Evolutionary conservation across 2,113 vertebrate genomes (phyloP).

Genomic region (Python bivittatus): DNA sequence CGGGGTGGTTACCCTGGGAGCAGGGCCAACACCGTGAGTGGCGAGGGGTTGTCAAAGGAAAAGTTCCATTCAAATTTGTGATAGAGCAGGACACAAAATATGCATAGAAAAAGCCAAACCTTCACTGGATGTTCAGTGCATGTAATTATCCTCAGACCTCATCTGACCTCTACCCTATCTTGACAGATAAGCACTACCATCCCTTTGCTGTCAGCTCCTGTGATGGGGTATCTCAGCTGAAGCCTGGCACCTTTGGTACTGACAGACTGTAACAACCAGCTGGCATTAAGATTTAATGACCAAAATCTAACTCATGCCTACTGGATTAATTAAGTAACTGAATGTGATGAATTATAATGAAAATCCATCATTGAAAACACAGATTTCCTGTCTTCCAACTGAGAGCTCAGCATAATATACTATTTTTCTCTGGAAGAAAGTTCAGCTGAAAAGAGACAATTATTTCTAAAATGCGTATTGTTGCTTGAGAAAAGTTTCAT

Average conservation of each 20-base stretch:
- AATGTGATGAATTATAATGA: constrained; percentile 12
- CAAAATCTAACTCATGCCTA: constrained; percentile 18
- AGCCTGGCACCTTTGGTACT: constrained; percentile 13
- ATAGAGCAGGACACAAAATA: neutral
- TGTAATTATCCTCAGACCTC: neutral
- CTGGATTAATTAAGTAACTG: constrained; percentile 9
- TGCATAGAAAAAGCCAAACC: neutral
- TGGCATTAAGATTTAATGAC: constrained; percentile 6
- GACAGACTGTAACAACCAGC: constrained; percentile 14
- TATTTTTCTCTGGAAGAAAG: neutral
- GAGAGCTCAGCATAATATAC: neutral
- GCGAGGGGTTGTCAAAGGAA: neutral
- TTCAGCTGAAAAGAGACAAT: neutral
- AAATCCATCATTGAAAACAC: constrained; percentile 4
- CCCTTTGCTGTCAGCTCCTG: neutral
- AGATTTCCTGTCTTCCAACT: neutral
- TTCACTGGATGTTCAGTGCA: neutral
- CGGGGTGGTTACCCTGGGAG: neutral
- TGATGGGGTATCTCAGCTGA: neutral
- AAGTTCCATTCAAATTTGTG: neutral
- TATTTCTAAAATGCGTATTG: neutral
- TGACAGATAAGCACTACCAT: constrained; percentile 16
- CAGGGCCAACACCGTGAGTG: neutral
- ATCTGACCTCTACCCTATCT: neutral
- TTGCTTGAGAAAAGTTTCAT: neutral